A percentile compares a stretch with the other conserved stretches of the same genome.
Conservation (phyloP, 2,888 invertebrate species). For the Meiosimyza decipiens region DNA sequence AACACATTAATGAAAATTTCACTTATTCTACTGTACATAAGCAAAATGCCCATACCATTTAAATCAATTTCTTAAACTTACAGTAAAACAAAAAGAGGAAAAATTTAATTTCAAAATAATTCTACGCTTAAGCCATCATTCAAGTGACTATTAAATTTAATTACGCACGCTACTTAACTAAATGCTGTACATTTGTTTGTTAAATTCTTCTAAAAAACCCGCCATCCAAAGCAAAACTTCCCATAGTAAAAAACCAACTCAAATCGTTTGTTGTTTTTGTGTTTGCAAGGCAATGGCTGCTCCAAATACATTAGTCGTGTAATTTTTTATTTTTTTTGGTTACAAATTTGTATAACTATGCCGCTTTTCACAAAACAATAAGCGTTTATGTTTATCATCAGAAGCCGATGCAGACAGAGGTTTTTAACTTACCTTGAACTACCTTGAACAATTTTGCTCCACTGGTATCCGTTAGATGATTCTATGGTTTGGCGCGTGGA, state of each 20-base stretch:
- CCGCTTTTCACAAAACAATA: too few relatives aligned
- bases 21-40: too few relatives aligned
- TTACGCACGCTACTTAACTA: conserved; percentile 2
- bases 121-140: not conserved
- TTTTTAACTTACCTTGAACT: conserved; percentile 24
- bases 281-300: not conserved
- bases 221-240: conserved; percentile 1
- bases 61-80: too few relatives aligned
- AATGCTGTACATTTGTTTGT: not conserved
- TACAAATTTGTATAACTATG: too few relatives aligned
- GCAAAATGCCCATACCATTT: too few relatives aligned
- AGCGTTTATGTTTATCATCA: too few relatives aligned
- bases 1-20: not conserved
- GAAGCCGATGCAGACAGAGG: not conserved
- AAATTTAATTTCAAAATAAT: not conserved
- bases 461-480: not conserved
- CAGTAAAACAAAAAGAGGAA: not conserved
- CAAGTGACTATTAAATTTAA: conserved; percentile 14
- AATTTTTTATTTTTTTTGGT: not conserved
- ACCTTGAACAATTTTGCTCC: conserved; percentile 5
- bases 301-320: not conserved
- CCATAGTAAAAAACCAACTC: conserved; percentile 5
- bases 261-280: not conserved
- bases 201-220: conserved; percentile 5
- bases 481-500: conserved; percentile 17